phyloP scores from a whole-genome alignment of 2,113 vertebrate species.

The Mesocricetus auratus region DNA sequence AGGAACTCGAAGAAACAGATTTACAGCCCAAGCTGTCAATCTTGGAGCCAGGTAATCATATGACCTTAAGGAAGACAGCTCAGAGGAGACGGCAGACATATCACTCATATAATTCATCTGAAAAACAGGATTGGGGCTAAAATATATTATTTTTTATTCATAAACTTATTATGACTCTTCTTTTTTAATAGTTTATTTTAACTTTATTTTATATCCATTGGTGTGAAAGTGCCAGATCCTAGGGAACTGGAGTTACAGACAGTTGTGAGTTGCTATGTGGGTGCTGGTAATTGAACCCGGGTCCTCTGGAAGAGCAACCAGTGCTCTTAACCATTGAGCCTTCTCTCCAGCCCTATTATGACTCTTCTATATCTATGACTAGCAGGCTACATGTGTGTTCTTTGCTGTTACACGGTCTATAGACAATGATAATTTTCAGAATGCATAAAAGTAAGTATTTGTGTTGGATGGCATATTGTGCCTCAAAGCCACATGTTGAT shows the following conservation, averaged over 20 bases:
- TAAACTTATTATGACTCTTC: slow-evolving; percentile 22
- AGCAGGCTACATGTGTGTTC: neutral
- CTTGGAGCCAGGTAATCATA: neutral
- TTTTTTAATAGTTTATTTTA: too few species aligned
- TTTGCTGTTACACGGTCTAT: neutral
- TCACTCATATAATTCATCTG: neutral
- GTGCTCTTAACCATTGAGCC: too few species aligned
- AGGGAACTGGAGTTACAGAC: too few species aligned
- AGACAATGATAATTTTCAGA: slow-evolving; percentile 29
- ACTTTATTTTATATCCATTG: too few species aligned
- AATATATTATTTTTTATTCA: slow-evolving; percentile 35
- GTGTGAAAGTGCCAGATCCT: too few species aligned
- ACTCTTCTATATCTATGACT: slow-evolving; percentile 6
- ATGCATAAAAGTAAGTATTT: neutral
- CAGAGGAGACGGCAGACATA: neutral
- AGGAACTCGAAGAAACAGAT: neutral
- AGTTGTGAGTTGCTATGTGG: too few species aligned
- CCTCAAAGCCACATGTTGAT: neutral
- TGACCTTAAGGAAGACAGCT: neutral
- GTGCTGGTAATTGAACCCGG: too few species aligned
- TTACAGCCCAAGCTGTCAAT: neutral
- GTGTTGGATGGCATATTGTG: too few species aligned
- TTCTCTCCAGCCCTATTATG: too few species aligned
- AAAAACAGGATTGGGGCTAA: neutral
- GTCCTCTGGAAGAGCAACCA: too few species aligned